A percentile compares a stretch with the other conserved stretches of the same genome.
phyloP scores from a whole-genome alignment of 2,113 vertebrate genomes.

The Gadus chalcogrammus region DNA sequence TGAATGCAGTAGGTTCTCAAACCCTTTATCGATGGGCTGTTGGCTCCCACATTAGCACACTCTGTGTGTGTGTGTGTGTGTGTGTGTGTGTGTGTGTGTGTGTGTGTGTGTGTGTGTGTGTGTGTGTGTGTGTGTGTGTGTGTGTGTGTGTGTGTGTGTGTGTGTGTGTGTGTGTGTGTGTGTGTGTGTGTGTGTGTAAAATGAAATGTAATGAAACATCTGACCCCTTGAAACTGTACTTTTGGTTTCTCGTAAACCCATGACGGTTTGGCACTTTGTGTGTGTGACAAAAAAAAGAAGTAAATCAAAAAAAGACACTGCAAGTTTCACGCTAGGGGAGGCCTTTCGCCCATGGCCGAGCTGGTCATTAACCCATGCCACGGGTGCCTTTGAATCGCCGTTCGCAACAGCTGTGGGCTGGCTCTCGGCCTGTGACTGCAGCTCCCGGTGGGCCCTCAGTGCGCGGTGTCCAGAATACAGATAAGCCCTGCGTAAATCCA shows the following conservation, averaged over 20 bases:
- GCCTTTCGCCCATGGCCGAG: constrained; percentile 52
- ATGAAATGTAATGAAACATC: background rate
- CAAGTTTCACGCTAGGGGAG: constrained; percentile 51
- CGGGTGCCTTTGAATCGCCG: constrained; percentile 29
- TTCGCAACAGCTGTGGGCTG: constrained; percentile 39
- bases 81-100: background rate
- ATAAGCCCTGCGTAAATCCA: constrained; percentile 30
- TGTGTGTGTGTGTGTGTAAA: background rate
- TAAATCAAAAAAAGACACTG: no score
- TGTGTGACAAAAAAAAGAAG: no score
- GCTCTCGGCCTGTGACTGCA: constrained; percentile 40
- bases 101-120: background rate
- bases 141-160: background rate
- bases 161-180: background rate
- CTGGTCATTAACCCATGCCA: constrained; percentile 28
- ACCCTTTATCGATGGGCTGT: no score
- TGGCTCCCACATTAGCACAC: no score
- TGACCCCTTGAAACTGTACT: no score
- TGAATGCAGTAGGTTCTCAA: no score
- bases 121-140: background rate
- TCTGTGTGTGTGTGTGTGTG: background rate
- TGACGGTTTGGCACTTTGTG: no score
- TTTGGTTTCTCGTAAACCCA: no score
- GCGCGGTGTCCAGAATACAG: constrained; percentile 45
- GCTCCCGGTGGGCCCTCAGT: constrained; percentile 33